phyloP scores from a whole-genome alignment of 2,888 invertebrate genomes.

The Apoda limacodes region DNA sequence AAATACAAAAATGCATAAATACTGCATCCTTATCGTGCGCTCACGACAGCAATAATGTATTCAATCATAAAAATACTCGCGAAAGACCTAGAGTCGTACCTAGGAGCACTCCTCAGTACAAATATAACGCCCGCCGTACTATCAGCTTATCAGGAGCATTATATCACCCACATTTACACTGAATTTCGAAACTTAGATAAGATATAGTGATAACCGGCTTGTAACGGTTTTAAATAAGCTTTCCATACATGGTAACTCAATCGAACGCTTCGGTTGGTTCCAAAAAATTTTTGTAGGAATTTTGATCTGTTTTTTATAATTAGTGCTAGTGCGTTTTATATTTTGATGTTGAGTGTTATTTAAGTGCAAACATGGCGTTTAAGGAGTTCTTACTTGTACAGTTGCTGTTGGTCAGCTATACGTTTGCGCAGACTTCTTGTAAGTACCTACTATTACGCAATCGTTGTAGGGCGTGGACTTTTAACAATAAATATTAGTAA shows the following conservation, averaged over 20 bases:
- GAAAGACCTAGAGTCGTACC: constrained; percentile 10
- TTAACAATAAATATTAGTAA: too few relatives aligned
- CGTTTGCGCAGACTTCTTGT: constrained; percentile 35
- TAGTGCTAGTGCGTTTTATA: constrained; percentile 15
- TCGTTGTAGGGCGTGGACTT: too few relatives aligned
- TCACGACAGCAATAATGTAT: too few relatives aligned
- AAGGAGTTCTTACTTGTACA: constrained; percentile 25
- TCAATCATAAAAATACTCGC: too few relatives aligned
- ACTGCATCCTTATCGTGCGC: too few relatives aligned
- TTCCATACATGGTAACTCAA: constrained; percentile 24
- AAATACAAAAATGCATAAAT: too few relatives aligned
- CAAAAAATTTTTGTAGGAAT: constrained; percentile 16
- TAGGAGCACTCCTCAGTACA: constrained; percentile 13
- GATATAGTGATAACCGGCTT: constrained; percentile 30
- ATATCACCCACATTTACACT: constrained; percentile 48
- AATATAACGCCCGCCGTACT: constrained; percentile 11
- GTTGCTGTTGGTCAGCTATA: constrained; percentile 28
- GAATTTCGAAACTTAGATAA: constrained; percentile 60
- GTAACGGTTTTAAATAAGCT: constrained; percentile 31
- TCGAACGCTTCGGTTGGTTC: constrained; percentile 30
- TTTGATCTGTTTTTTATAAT: constrained; percentile 19
- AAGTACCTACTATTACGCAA: too few relatives aligned
- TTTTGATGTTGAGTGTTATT: constrained; percentile 23
- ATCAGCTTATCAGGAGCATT: constrained; percentile 20
- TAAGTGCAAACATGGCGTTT: constrained; percentile 31